A percentile compares a stretch with the other conserved stretches of the same genome.
These are phyloP conservation scores for Chrysomela aeneicollis DNA, from an alignment of 2,888 invertebrate species.

Conservation along the genomic window DNA sequence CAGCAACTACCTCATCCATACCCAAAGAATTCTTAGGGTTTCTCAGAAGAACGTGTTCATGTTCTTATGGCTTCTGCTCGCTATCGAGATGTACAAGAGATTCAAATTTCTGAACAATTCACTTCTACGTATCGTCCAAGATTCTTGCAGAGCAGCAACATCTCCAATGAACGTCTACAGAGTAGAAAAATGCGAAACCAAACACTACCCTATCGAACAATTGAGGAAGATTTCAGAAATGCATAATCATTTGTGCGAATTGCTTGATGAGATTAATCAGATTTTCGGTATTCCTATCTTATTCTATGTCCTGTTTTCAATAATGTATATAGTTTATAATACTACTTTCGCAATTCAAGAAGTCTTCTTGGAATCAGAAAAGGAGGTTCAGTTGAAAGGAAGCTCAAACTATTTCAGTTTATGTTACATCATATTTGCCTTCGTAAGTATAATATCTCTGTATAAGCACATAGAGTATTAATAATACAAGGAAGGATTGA, in stretches of 20 bases:
- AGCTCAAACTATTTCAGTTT: neutral
- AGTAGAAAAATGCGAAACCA: neutral
- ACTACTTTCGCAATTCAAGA: neutral
- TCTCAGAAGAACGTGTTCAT: conserved; percentile 2
- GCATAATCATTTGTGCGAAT: neutral
- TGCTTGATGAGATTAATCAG: conserved; percentile 6
- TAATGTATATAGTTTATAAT: neutral
- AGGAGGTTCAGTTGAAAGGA: neutral
- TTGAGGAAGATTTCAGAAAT: neutral
- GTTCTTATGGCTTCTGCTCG: conserved; percentile 18
- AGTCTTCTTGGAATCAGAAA: neutral
- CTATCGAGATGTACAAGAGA: conserved; percentile 17
- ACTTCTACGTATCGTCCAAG: neutral
- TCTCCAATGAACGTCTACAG: neutral
- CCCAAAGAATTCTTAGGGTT: conserved; percentile 3
- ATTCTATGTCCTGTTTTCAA: neutral
- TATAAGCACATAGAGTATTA: no score
- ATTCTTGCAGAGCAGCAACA: neutral
- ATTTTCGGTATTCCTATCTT: neutral
- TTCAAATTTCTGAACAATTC: conserved; percentile 13
- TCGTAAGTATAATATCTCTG: no score
- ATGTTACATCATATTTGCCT: no score
- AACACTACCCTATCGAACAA: neutral
- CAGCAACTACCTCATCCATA: conserved; percentile 3
- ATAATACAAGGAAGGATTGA: neutral